Evolutionary conservation across 2,888 invertebrate species (phyloP).

Genomic region (Coenonympha arcania): DNA sequence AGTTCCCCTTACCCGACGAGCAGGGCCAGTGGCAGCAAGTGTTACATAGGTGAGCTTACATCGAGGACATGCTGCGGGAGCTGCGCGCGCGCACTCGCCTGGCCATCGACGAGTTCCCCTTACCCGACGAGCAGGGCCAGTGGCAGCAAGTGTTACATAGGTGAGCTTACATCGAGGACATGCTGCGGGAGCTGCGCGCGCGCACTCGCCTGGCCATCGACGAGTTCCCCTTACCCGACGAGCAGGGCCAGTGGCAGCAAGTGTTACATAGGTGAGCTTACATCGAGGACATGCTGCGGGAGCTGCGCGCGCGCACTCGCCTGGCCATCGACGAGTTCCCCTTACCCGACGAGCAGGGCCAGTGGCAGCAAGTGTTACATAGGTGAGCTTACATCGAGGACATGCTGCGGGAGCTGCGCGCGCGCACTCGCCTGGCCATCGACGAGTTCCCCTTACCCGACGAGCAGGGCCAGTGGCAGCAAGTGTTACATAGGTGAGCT

Average conservation of each 20-base stretch:
- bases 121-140: constrained; percentile 89
- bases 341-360: constrained; percentile 87
- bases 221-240: constrained; percentile 88
- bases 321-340: constrained; percentile 90
- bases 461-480: constrained; percentile 93
- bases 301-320: constrained; percentile 87
- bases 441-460: constrained; percentile 90
- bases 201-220: constrained; percentile 88
- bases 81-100: constrained; percentile 86
- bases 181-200: constrained; percentile 92
- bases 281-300: constrained; percentile 96
- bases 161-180: constrained; percentile 90
- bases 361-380: constrained; percentile 94
- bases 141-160: constrained; percentile 95
- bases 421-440: constrained; percentile 86
- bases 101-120: constrained; percentile 90
- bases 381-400: constrained; percentile 91
- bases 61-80: constrained; percentile 96
- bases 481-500: constrained; percentile 87
- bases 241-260: constrained; percentile 93
- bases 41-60: constrained; percentile 88
- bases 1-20: constrained; percentile 88
- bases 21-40: constrained; percentile 95
- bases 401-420: constrained; percentile 93
- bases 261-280: constrained; percentile 88